Conservation (phyloP, 2,113 vertebrate species). For the Sitta europaea region DNA sequence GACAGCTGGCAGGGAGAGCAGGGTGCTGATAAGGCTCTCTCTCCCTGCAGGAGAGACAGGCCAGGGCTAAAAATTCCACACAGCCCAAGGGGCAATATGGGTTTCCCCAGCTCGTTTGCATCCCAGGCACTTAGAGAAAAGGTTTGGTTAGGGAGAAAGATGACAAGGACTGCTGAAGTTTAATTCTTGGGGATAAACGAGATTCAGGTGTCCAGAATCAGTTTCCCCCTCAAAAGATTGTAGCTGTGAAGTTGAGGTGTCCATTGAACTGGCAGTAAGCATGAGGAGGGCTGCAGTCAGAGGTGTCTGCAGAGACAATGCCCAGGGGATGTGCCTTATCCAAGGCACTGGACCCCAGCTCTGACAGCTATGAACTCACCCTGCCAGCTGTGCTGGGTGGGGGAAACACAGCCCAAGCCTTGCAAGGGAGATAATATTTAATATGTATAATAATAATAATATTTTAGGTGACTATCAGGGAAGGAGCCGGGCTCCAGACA, state of each 20-base stretch:
- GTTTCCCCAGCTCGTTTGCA: neutral
- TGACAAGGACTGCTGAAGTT: neutral
- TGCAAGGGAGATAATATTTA: neutral
- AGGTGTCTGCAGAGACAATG: neutral
- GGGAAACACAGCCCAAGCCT: neutral
- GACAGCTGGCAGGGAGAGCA: neutral
- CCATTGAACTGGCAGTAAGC: neutral
- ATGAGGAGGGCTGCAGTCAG: neutral
- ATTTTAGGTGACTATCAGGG: neutral
- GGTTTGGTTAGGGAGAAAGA: neutral
- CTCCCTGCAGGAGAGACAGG: rapidly evolving
- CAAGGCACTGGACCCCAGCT: neutral
- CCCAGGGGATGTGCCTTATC: neutral
- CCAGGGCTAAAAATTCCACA: neutral
- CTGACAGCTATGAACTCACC: neutral
- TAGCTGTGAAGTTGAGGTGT: neutral
- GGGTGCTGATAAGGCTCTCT: neutral
- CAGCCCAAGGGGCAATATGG: rapidly evolving
- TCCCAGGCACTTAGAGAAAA: neutral
- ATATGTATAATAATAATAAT: no score
- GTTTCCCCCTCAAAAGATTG: rapidly evolving
- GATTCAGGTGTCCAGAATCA: neutral
- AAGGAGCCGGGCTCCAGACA: rapidly evolving
- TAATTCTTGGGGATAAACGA: neutral
- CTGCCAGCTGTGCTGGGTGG: neutral